Evolutionary conservation across 1,140 invertebrate species (phyloP), one percentile per base, ranked within the genome.

Genomic region (Drosophila gunungcola): DNA sequence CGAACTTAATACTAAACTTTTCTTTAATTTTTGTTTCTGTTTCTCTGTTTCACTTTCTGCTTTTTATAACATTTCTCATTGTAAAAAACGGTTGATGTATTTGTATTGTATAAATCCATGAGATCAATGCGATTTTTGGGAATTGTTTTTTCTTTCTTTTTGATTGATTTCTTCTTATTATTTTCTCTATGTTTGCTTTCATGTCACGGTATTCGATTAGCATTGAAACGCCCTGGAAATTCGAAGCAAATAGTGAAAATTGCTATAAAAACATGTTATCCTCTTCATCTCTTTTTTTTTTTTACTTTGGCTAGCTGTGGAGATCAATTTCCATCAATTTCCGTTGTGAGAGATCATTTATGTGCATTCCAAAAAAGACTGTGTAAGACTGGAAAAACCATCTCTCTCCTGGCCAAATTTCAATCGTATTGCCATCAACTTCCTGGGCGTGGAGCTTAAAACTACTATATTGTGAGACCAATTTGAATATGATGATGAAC

Each of bases 51-150:
- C 54, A 72, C 54, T 72, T 68, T 45, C 16, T 39, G 64, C 62
- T 72, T 55, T 29, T 34, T 62, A 60, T 64, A 64, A 73, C 48
- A 48, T 83, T 85, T 83, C 64, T 90, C 73, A 67, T 69, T 74
- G 79, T 75, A 86, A 80, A 82, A 72, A 70, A 70, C 61, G 42
- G 39, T 75, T 78, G 64, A 77, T 77, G 72, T 80, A 65, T 70
- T 74, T 90, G 73, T 84, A 80, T 73, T 88, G 84, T 80, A 86
- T 84, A 86, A 91, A 90, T 83, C 81, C 77, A 80, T 92, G 91
- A 92, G 91, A 92, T 92, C 91, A 92, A 83, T 91, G 84, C 78
- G 86, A 91, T 91, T 91, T 92, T 92, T 91, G 91, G 91, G 90
- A 92, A 91, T 92, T 86, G 88, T 82, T 75, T 80, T 72, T 65